A percentile compares a stretch with the other conserved stretches of the same genome.
These are phyloP conservation scores for Sarcoramphus papa DNA, from an alignment of 2,797 vertebrate species.

Conservation along the genomic window DNA sequence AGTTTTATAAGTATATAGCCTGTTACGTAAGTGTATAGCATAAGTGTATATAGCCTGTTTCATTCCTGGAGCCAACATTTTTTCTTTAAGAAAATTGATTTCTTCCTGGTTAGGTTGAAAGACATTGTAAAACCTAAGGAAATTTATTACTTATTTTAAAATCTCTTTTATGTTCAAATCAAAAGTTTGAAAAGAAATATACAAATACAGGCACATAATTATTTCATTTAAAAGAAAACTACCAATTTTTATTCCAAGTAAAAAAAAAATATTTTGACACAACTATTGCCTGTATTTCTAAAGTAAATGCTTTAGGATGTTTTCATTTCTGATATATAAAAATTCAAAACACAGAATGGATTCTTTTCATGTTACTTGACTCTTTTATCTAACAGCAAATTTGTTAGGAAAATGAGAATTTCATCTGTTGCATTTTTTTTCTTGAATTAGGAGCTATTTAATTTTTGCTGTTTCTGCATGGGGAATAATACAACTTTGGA, in stretches of 20 bases:
- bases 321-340: neutral
- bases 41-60: neutral
- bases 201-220: neutral
- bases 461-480: neutral
- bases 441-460: neutral
- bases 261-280: neutral
- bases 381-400: neutral
- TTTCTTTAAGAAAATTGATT: neutral
- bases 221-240: neutral
- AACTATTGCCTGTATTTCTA: neutral
- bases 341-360: neutral
- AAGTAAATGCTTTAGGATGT: neutral
- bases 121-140: neutral
- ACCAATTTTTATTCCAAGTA: neutral
- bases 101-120: neutral
- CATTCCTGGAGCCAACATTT: neutral
- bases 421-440: neutral
- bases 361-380: neutral
- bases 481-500: neutral
- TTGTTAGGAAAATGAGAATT: neutral
- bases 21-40: accelerated
- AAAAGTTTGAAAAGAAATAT: neutral
- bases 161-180: neutral
- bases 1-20: neutral
- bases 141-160: neutral